A percentile compares a stretch with the other conserved stretches of the same genome.
phyloP scores from a whole-genome alignment of 2,888 invertebrate genomes.

The Melieria omissa region DNA sequence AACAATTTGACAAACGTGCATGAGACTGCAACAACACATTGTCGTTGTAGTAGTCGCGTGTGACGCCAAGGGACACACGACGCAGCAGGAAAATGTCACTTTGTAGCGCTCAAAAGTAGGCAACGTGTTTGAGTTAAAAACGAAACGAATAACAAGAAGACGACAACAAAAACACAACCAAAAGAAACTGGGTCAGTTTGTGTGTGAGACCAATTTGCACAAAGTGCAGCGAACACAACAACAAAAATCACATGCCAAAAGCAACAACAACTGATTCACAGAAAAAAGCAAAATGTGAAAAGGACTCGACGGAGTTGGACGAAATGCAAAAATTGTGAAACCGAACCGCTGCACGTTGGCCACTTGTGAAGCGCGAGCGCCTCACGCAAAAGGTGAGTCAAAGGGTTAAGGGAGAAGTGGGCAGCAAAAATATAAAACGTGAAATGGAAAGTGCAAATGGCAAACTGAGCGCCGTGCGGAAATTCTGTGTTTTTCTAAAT shows the following conservation, averaged over 20 bases:
- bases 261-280: no score
- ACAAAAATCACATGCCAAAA: not conserved
- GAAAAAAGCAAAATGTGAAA: no score
- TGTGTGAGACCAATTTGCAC: conserved; percentile 4
- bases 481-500: not conserved
- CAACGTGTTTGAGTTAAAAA: conserved; percentile 26
- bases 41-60: not conserved
- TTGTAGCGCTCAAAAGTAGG: conserved; percentile 15
- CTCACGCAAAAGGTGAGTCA: not conserved
- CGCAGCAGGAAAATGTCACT: not conserved
- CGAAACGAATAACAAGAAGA: not conserved
- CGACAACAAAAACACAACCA: no score
- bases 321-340: conserved; percentile 9
- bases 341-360: not conserved
- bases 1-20: not conserved
- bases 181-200: conserved; percentile 33
- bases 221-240: not conserved
- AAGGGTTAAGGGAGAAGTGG: not conserved
- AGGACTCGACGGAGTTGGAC: no score
- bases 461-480: not conserved
- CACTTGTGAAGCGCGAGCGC: not conserved
- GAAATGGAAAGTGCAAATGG: not conserved
- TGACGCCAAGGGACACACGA: not conserved
- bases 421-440: not conserved
- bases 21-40: conserved; percentile 3